A percentile compares a stretch with the other conserved stretches of the same genome.
These are phyloP conservation scores for Pachyseris speciosa DNA, from an alignment of 64 coral and sea anemone species.

Conservation along the genomic window DNA sequence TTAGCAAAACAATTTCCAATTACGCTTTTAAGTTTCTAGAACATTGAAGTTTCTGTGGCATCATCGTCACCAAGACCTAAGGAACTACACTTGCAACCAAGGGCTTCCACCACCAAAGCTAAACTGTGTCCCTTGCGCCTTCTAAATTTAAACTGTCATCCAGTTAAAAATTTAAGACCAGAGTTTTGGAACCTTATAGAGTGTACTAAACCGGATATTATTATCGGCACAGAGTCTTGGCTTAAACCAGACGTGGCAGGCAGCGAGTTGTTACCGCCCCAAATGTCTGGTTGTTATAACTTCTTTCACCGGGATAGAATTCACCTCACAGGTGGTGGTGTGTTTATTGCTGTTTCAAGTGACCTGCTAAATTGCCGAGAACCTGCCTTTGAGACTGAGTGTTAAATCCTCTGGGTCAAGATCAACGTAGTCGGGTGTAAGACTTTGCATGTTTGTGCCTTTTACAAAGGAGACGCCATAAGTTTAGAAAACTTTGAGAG, in stretches of 20 bases:
- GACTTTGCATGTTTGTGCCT: too few species aligned
- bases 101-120: neutral
- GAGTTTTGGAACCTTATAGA: constrained; percentile 66
- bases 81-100: neutral
- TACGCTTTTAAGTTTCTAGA: too few species aligned
- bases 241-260: neutral
- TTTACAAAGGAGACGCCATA: too few species aligned
- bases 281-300: constrained; percentile 20
- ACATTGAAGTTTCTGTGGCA: too few species aligned
- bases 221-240: constrained; percentile 52
- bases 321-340: constrained; percentile 21
- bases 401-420: constrained; percentile 43
- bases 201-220: constrained; percentile 49
- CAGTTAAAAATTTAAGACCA: constrained; percentile 54
- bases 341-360: constrained; percentile 52
- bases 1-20: too few species aligned
- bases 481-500: constrained; percentile 43
- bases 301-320: constrained; percentile 23
- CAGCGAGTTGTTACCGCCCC: constrained; percentile 20
- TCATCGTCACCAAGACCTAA: neutral
- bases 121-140: constrained; percentile 13
- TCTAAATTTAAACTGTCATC: constrained; percentile 9
- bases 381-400: constrained; percentile 23
- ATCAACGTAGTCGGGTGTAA: neutral
- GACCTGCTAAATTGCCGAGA: constrained; percentile 6